A percentile compares a stretch with the other conserved stretches of the same genome.
Conservation (phyloP, 64 coral and sea anemone species). For the Platygyra sinensis region DNA sequence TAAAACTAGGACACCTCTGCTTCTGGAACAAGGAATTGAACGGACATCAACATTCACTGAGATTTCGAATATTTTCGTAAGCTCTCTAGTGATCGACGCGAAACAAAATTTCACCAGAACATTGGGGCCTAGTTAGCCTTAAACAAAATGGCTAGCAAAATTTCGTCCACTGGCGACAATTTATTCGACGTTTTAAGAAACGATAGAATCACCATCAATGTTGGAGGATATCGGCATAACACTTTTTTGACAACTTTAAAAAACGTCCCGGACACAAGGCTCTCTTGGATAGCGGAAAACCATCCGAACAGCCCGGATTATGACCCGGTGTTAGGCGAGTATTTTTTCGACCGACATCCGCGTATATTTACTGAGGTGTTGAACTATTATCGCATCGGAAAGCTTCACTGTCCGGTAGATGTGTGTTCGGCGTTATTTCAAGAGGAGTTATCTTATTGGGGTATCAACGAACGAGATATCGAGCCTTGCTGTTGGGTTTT, state of each 20-base stretch:
- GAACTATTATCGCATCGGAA: slow-evolving; percentile 88
- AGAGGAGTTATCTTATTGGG: slow-evolving; percentile 94
- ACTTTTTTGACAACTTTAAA: slow-evolving; percentile 79
- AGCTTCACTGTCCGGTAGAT: slow-evolving; percentile 87
- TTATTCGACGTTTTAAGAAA: slow-evolving; percentile 33
- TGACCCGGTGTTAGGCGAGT: slow-evolving; percentile 79
- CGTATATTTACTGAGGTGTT: slow-evolving; percentile 88
- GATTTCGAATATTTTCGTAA: neutral
- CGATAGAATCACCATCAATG: slow-evolving; percentile 83
- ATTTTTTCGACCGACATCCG: slow-evolving; percentile 92
- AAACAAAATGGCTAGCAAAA: slow-evolving; percentile 42
- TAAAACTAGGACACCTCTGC: neutral
- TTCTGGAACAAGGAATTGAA: neutral
- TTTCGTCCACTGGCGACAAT: slow-evolving; percentile 3
- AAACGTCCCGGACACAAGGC: slow-evolving; percentile 81
- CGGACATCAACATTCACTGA: neutral
- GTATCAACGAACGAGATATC: slow-evolving; percentile 92
- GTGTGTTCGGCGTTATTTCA: slow-evolving; percentile 86
- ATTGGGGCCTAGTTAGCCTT: no score
- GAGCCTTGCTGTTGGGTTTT: slow-evolving; percentile 93
- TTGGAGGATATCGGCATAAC: slow-evolving; percentile 84
- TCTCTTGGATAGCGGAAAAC: slow-evolving; percentile 94
- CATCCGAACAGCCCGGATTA: slow-evolving; percentile 87
- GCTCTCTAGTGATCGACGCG: neutral
- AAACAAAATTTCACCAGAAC: no score